Conservation (phyloP, 2,888 invertebrate species). For the Folsomia candida region DNA sequence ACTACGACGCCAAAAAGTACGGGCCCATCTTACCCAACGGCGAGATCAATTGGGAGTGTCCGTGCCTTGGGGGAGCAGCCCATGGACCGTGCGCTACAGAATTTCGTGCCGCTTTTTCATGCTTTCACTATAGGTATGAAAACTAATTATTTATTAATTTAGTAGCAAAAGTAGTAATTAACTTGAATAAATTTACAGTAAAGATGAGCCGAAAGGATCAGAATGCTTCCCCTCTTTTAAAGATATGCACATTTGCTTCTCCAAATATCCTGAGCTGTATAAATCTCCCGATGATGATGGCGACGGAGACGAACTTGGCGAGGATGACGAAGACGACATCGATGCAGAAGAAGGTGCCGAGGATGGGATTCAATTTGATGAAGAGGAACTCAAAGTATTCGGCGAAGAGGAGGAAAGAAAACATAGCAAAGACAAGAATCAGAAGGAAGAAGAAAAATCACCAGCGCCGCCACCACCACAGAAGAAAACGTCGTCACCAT, state of each 20-base stretch:
- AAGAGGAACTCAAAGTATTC: constrained; percentile 48
- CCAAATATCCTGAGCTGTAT: constrained; percentile 79
- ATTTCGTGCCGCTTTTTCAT: constrained; percentile 90
- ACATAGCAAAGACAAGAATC: constrained; percentile 14
- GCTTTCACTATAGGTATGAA: constrained; percentile 84
- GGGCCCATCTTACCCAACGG: constrained; percentile 82
- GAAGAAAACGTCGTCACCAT: constrained; percentile 8
- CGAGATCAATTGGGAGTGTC: constrained; percentile 94
- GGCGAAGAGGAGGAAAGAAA: constrained; percentile 28
- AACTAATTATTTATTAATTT: constrained; percentile 4
- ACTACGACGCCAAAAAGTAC: constrained; percentile 65
- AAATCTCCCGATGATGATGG: constrained; percentile 55
- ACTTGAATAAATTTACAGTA: constrained; percentile 52
- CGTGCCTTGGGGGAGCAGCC: constrained; percentile 95
- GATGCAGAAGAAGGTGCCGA: constrained; percentile 51
- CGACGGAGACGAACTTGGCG: constrained; percentile 66
- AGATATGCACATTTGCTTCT: constrained; percentile 87
- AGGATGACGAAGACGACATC: constrained; percentile 54
- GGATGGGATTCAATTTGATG: constrained; percentile 48
- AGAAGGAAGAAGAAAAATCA: constrained; percentile 27
- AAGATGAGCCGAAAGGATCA: constrained; percentile 84
- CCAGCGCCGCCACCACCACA: constrained; percentile 14
- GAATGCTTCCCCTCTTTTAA: constrained; percentile 89
- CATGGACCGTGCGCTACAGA: constrained; percentile 92
- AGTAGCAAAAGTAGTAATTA: background rate